These are phyloP conservation scores for Caenorhabditis sp. DNA, from an alignment of 2,888 invertebrate species.

Conservation along the genomic window DNA sequence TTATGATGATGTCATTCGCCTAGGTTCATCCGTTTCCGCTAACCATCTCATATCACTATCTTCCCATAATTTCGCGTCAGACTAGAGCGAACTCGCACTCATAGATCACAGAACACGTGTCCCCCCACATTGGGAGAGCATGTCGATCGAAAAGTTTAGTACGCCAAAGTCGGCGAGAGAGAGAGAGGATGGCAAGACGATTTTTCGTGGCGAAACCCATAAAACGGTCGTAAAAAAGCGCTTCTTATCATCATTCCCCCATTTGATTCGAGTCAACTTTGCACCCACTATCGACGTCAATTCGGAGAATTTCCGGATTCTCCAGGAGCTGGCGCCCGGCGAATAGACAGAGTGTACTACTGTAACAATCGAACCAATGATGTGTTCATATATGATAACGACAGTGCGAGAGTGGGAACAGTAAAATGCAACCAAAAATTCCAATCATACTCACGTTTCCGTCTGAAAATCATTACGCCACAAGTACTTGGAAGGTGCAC, in stretches of 20 bases:
- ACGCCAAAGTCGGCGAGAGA: neutral
- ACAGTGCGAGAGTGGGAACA: neutral
- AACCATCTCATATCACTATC: too few relatives aligned
- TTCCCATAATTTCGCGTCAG: constrained; percentile 7
- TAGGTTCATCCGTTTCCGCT: too few relatives aligned
- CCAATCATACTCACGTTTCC: constrained; percentile 6
- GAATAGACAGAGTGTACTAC: too few relatives aligned
- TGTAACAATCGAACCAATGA: too few relatives aligned
- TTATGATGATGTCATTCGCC: too few relatives aligned
- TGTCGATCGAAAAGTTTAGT: constrained; percentile 37
- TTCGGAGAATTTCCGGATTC: constrained; percentile 32
- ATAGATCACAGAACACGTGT: constrained; percentile 28
- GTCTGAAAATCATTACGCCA: constrained; percentile 6
- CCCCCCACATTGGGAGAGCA: constrained; percentile 36
- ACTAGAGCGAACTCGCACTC: constrained; percentile 19
- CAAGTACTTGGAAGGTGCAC: neutral
- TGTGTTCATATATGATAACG: too few relatives aligned
- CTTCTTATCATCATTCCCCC: constrained; percentile 2
- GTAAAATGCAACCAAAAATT: constrained; percentile 16
- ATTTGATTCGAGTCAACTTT: constrained; percentile 43
- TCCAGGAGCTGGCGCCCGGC: neutral
- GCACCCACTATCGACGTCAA: constrained; percentile 50
- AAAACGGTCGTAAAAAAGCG: constrained; percentile 37
- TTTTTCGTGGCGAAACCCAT: constrained; percentile 35
- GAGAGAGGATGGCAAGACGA: too few relatives aligned